Evolutionary conservation across 1,140 invertebrate species (phyloP).

Genomic region (Heterodera schachtii): DNA sequence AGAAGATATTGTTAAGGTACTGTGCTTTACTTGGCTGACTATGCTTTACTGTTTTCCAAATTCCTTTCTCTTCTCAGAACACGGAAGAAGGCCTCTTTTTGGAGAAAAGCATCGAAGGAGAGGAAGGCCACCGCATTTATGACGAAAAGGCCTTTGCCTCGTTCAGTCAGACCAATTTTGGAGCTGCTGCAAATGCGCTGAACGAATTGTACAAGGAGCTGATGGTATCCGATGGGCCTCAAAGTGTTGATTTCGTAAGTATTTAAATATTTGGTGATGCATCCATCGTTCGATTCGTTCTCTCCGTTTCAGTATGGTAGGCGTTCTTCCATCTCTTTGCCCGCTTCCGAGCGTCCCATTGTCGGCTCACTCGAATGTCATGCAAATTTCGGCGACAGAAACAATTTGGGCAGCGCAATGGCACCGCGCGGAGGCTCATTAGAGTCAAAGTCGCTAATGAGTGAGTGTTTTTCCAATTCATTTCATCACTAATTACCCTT

Average conservation of each 20-base stretch:
- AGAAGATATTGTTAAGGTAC: slow-evolving; percentile 36
- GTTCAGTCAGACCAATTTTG: slow-evolving; percentile 39
- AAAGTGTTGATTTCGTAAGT: not conserved
- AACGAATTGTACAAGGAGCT: slow-evolving; percentile 43
- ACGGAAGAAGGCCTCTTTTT: slow-evolving; percentile 33
- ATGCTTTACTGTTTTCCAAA: no score
- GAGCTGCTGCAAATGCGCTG: slow-evolving; percentile 30
- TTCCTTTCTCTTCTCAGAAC: slow-evolving; percentile 28
- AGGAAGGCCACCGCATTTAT: slow-evolving; percentile 31
- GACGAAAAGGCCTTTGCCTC: slow-evolving; percentile 30
- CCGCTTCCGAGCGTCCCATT: slow-evolving; percentile 28
- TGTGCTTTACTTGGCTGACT: slow-evolving; percentile 9
- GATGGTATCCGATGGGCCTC: not conserved
- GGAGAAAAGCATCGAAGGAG: slow-evolving; percentile 29
- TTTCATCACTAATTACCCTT: not conserved
- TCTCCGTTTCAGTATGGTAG: slow-evolving; percentile 14
- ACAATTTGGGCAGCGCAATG: slow-evolving; percentile 13
- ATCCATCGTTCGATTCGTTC: not conserved
- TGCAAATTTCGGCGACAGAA: slow-evolving; percentile 29
- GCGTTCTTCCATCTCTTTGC: slow-evolving; percentile 11
- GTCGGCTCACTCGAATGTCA: slow-evolving; percentile 38
- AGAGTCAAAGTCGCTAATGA: slow-evolving; percentile 19
- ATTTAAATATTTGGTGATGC: not conserved
- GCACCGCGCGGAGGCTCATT: slow-evolving; percentile 24
- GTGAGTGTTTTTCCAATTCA: not conserved